Evolutionary conservation across 2,888 invertebrate species (phyloP).

Genomic region (Drosophila atroscutellata): DNA sequence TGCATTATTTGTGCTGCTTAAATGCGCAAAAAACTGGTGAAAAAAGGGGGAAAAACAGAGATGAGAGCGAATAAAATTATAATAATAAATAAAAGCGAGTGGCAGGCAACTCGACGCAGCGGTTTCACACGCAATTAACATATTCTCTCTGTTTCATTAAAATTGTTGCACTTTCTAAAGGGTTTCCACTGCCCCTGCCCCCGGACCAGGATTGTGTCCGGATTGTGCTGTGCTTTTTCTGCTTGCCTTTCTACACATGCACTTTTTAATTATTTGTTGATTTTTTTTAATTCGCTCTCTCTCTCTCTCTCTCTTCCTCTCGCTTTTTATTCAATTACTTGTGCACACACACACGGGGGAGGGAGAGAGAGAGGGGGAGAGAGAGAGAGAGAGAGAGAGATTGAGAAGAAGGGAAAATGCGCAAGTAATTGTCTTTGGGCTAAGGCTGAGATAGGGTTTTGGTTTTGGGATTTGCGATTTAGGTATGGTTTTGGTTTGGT

Average conservation of each 20-base stretch:
- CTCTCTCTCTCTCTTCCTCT: neutral
- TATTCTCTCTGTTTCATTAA: slow-evolving; percentile 77
- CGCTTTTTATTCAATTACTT: slow-evolving; percentile 72
- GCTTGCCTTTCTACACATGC: slow-evolving; percentile 43
- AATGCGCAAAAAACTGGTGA: slow-evolving; percentile 19
- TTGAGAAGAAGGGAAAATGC: neutral
- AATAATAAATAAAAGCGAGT: slow-evolving; percentile 72
- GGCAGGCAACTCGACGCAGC: slow-evolving; percentile 63
- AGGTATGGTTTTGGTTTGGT: neutral
- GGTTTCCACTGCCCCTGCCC: slow-evolving; percentile 15
- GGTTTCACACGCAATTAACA: slow-evolving; percentile 81
- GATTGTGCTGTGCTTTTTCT: slow-evolving; percentile 30
- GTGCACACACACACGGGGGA: slow-evolving; percentile 26
- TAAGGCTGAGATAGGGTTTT: neutral
- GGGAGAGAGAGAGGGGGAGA: neutral
- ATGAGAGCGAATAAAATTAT: slow-evolving; percentile 49
- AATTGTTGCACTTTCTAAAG: slow-evolving; percentile 67
- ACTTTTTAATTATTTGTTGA: slow-evolving; percentile 54
- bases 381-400: neutral
- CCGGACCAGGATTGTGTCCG: slow-evolving; percentile 25
- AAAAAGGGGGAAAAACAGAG: neutral
- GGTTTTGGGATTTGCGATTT: neutral
- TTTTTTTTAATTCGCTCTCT: slow-evolving; percentile 8
- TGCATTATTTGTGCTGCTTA: slow-evolving; percentile 45
- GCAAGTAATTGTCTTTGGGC: slow-evolving; percentile 29